Percentiles rank a stretch among this genome's conserved stretches.
Evolutionary conservation across 2,888 invertebrate species (phyloP).

Genomic region (Venustoraphidia nigricollis): DNA sequence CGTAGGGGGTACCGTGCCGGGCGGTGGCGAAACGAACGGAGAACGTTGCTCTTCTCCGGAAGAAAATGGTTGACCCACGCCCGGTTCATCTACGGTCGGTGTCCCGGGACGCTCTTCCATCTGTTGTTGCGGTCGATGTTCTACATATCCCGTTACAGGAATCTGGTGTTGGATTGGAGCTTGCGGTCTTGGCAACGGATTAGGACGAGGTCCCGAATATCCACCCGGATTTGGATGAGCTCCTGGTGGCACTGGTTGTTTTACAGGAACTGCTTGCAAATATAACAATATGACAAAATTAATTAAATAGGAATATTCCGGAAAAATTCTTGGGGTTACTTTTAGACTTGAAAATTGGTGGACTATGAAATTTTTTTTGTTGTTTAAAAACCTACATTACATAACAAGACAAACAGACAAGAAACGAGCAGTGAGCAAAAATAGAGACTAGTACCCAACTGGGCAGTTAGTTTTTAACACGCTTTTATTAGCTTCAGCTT

Average conservation of each 20-base stretch:
- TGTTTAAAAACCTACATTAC: no score
- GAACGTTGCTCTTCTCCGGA: conserved; percentile 12
- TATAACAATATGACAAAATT: no score
- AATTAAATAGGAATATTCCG: no score
- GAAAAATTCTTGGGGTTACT: no score
- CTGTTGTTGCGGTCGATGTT: conserved; percentile 1
- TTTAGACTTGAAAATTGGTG: no score
- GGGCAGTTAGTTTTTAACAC: no score
- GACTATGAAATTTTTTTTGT: no score
- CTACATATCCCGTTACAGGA: not conserved
- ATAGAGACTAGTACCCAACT: no score
- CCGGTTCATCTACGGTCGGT: conserved; percentile 51
- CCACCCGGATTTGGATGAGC: not conserved
- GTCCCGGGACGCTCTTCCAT: conserved; percentile 52
- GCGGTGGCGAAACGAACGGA: conserved; percentile 4
- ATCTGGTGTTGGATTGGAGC: not conserved
- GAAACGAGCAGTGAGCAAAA: no score
- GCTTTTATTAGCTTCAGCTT: no score
- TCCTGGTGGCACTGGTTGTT: not conserved
- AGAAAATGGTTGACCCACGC: conserved; percentile 15
- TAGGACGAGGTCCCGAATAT: not conserved
- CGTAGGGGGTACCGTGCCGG: not conserved
- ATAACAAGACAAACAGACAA: no score
- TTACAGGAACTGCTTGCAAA: no score
- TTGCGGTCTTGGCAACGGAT: not conserved